These are phyloP conservation scores for Dryoscopus gambensis DNA, from an alignment of 2,113 vertebrate genomes.

Conservation along the genomic window DNA sequence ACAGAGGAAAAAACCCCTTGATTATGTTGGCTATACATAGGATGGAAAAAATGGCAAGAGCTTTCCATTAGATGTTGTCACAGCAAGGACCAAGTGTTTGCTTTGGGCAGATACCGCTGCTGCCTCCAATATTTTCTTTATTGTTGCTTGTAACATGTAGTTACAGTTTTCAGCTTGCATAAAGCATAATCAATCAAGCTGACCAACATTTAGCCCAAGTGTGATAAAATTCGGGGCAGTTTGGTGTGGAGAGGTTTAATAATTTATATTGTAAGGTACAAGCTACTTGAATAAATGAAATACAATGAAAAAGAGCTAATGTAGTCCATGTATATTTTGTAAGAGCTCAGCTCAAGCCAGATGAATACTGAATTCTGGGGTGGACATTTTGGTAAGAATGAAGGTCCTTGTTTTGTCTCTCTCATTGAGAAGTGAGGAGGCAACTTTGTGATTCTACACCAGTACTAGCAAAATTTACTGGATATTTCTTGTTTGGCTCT, in stretches of 20 bases:
- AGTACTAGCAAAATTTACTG: neutral
- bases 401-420: neutral
- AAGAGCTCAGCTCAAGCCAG: neutral
- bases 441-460: neutral
- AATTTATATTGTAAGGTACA: neutral
- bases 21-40: neutral
- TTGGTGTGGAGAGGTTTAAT: neutral
- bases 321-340: neutral
- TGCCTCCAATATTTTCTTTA: conserved; percentile 9
- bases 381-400: neutral
- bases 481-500: neutral
- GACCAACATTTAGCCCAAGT: neutral
- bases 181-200: neutral
- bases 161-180: neutral
- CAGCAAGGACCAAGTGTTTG: neutral
- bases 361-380: neutral
- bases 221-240: neutral
- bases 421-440: neutral
- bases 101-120: neutral
- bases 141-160: neutral
- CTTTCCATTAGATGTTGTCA: neutral
- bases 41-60: neutral
- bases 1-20: neutral
- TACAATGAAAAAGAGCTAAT: neutral
- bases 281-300: neutral